Percentiles rank a stretch among this genome's conserved stretches.
Evolutionary conservation across 1,140 invertebrate genomes (phyloP).

Genomic region (Cataglyphis hispanica): DNA sequence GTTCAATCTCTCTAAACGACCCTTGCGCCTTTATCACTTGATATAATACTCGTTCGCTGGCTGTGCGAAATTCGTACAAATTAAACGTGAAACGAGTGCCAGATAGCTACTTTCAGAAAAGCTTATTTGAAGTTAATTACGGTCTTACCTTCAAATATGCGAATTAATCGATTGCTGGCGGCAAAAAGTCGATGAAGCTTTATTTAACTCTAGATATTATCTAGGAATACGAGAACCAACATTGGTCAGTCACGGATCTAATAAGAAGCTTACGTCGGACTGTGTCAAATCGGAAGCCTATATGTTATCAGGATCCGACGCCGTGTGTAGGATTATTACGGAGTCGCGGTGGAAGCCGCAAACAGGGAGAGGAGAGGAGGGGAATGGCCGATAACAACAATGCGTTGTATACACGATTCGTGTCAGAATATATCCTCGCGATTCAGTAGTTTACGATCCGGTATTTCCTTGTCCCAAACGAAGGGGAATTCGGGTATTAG

Average conservation of each 20-base stretch:
- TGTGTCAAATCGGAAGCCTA: background rate
- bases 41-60: background rate
- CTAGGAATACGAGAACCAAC: background rate
- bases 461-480: conserved; percentile 37
- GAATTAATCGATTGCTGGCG: background rate
- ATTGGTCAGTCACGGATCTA: background rate
- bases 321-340: background rate
- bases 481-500: conserved; percentile 70
- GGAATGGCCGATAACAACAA: conserved; percentile 8
- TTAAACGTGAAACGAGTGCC: background rate
- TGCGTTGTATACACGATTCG: background rate
- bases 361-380: too few relatives aligned
- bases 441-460: conserved; percentile 52
- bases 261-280: background rate
- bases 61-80: background rate
- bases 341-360: background rate
- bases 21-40: background rate
- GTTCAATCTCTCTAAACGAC: background rate
- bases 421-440: conserved; percentile 31
- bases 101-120: background rate
- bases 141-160: background rate
- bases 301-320: conserved; percentile 10
- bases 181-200: background rate
- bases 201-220: background rate
- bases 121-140: background rate